Evolutionary conservation across 1,140 invertebrate genomes (phyloP).

Genomic region (Leptopilina clavipes): DNA sequence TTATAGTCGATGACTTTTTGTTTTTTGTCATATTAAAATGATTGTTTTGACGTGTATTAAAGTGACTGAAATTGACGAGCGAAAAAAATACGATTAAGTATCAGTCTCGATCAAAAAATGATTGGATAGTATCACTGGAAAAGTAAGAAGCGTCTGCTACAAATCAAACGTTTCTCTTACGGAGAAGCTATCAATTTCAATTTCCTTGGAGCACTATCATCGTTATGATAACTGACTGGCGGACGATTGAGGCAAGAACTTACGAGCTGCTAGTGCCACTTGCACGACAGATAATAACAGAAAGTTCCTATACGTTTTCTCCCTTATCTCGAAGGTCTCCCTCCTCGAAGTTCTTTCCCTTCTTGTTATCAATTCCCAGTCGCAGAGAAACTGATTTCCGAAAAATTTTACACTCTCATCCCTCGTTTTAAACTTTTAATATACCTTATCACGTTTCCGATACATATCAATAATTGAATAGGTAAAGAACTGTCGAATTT

Average conservation of each 20-base stretch:
- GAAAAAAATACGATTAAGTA: not conserved
- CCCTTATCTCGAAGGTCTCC: slow-evolving; percentile 18
- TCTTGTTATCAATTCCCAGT: slow-evolving; percentile 20
- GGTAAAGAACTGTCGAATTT: not conserved
- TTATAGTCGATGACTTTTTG: too few relatives aligned
- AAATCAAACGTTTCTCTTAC: slow-evolving; percentile 1
- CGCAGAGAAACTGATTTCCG: slow-evolving; percentile 4
- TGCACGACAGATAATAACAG: slow-evolving; percentile 23
- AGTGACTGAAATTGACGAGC: too few relatives aligned
- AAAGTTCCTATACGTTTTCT: slow-evolving; percentile 18
- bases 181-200: slow-evolving; percentile 22
- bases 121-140: not conserved
- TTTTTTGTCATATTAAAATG: too few relatives aligned
- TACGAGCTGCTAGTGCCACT: slow-evolving; percentile 2
- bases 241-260: slow-evolving; percentile 18
- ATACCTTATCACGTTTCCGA: not conserved
- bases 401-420: not conserved
- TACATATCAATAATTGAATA: not conserved
- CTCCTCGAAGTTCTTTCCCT: not conserved
- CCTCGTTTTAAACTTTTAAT: slow-evolving; percentile 21
- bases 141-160: not conserved
- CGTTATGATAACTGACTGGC: not conserved
- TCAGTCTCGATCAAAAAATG: not conserved
- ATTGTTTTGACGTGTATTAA: too few relatives aligned
- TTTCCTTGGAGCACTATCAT: slow-evolving; percentile 5